Evolutionary conservation across 92 coral and sea anemone species (phyloP).

Genomic region (Galaxea fascicularis): DNA sequence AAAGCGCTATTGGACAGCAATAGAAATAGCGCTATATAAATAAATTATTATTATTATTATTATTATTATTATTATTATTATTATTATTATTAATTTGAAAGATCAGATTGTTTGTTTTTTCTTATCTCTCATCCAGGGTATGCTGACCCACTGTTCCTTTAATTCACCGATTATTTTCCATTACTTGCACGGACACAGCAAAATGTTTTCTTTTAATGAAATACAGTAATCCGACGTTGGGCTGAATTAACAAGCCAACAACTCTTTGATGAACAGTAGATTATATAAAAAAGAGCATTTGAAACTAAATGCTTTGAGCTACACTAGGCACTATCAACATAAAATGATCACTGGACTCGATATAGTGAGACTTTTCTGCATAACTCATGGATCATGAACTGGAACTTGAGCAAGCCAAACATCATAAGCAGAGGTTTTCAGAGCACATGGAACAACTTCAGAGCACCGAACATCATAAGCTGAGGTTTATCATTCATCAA

Average conservation of each 20-base stretch:
- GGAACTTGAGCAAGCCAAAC: constrained; percentile 10
- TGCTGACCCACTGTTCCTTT: neutral
- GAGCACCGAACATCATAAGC: constrained; percentile 15
- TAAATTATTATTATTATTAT: no score
- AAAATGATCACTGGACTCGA: neutral
- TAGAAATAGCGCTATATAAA: no score
- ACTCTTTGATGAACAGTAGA: no score
- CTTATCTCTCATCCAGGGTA: neutral
- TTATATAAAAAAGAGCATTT: no score
- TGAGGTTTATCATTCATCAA: constrained; percentile 14
- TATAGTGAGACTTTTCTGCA: constrained; percentile 13
- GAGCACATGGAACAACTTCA: constrained; percentile 24
- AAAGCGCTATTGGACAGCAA: no score
- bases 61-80: no score
- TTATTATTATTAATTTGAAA: no score
- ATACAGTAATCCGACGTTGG: neutral
- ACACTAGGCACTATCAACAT: neutral
- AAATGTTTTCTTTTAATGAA: constrained; percentile 33
- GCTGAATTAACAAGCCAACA: neutral
- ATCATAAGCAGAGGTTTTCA: constrained; percentile 23
- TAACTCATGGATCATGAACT: constrained; percentile 34
- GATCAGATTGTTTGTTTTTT: no score
- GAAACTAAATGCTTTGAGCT: constrained; percentile 21
- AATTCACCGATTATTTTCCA: neutral
- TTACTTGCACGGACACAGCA: constrained; percentile 40